These are phyloP conservation scores for Formica selysi DNA, from an alignment of 1,140 invertebrate genomes.

Conservation along the genomic window DNA sequence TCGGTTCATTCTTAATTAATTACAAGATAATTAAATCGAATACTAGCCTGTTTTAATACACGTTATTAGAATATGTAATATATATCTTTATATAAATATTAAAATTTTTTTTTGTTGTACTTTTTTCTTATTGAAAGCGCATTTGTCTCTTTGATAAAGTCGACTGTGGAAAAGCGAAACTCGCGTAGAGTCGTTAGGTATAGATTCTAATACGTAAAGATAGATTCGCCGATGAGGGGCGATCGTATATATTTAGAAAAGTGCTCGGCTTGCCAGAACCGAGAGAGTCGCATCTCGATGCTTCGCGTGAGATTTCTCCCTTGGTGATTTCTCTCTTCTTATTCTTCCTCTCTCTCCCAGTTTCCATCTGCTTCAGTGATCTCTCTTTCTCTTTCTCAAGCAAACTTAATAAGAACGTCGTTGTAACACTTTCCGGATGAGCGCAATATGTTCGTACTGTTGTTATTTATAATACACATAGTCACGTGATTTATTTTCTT, in stretches of 20 bases:
- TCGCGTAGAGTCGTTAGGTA: constrained; percentile 73
- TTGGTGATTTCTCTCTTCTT: constrained; percentile 53
- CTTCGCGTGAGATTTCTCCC: constrained; percentile 68
- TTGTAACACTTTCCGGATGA: constrained; percentile 26
- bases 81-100: background rate
- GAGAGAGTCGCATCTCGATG: constrained; percentile 72
- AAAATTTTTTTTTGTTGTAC: too few species aligned
- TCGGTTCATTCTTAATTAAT: background rate
- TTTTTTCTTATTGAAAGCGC: background rate
- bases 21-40: background rate
- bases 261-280: constrained; percentile 85
- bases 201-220: constrained; percentile 86
- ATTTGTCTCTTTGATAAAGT: constrained; percentile 35
- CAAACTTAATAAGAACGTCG: background rate
- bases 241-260: constrained; percentile 86
- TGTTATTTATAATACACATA: constrained; percentile 13
- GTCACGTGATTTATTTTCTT: background rate
- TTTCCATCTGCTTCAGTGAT: constrained; percentile 15
- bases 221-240: constrained; percentile 85
- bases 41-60: background rate
- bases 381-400: background rate
- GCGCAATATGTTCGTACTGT: background rate
- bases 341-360: constrained; percentile 15
- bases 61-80: background rate
- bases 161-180: constrained; percentile 62